phyloP scores from a whole-genome alignment of 2,888 invertebrate species.

The Empis stercorea region DNA sequence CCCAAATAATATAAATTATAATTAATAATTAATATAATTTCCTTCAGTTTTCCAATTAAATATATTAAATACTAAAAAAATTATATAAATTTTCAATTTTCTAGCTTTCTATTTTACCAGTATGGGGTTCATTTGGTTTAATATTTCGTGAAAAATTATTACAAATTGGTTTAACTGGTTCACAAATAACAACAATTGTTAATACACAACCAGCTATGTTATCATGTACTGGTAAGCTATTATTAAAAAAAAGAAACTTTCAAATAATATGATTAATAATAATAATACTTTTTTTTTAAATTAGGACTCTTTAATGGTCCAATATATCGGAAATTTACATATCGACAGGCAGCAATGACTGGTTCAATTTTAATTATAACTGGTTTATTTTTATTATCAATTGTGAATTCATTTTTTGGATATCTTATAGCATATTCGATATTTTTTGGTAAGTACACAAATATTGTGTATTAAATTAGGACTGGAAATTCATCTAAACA shows the following conservation, averaged over 20 bases:
- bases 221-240: conserved; percentile 54
- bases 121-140: conserved; percentile 54
- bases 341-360: conserved; percentile 46
- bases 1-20: too few relatives aligned
- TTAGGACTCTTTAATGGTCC: conserved; percentile 46
- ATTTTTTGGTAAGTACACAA: conserved; percentile 43
- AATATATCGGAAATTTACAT: conserved; percentile 47
- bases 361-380: conserved; percentile 43
- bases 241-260: too few relatives aligned
- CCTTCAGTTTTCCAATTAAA: too few relatives aligned
- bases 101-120: conserved; percentile 32
- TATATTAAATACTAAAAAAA: neutral
- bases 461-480: too few relatives aligned
- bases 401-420: conserved; percentile 44
- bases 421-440: conserved; percentile 49
- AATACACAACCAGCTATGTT: conserved; percentile 58
- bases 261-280: too few relatives aligned
- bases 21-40: too few relatives aligned
- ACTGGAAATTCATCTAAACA: too few relatives aligned
- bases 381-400: conserved; percentile 43
- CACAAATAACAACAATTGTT: conserved; percentile 57
- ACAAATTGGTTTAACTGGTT: conserved; percentile 46
- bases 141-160: conserved; percentile 52
- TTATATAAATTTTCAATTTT: neutral
- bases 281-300: too few relatives aligned